Evolutionary conservation across 1,140 invertebrate species (phyloP), one percentile per base, ranked within the genome.

Genomic region (Drosophila navojoa): DNA sequence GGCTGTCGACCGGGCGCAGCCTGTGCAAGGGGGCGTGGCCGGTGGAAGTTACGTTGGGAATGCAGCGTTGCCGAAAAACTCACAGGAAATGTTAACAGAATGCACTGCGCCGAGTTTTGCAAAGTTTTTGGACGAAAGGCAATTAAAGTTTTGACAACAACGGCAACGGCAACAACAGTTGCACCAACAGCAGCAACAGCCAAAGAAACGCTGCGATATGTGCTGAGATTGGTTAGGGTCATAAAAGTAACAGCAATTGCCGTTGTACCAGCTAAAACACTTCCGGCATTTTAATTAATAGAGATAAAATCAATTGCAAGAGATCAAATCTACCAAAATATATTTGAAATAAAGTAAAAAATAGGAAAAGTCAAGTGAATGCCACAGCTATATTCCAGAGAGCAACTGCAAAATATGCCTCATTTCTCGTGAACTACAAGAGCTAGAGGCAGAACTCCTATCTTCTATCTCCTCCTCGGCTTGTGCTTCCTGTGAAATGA

Each of bases 41-140:
- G 13, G 10, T 11, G 32, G 35, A 22, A 67, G 47, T 60, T 53
- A 47, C 22, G 38, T 25, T 3, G 50, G 16, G 5, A 16, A 9
- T 40, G 19, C 25, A 19, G 40, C 11, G 40, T 58, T 71, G 69
- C 67, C 71, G 19, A 49, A 73, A 71, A 79, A 87, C 71, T 87
- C 78, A 76, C 72, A 81, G 82, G 82, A 87, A 87, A 82, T 71
- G 82, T 87, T 79, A 77, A 77, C 82, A 74, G 87, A 87, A 82
- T 87, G 84, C 76, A 70, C 63, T 71, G 67, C 63, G 77, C 76
- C 87, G 79, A 79, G 79, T 89, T 38, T 76, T 25, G 50, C 76
- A 82, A 87, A 89, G 73, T 82, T 87, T 86, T 79, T 44, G 67
- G 66, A 81, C 74, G 50, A 74, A 85, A 85, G 81, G 82, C 82